A percentile compares a stretch with the other conserved stretches of the same genome.
Conservation (phyloP, 2,888 invertebrate genomes). For the Philaethria dido region DNA sequence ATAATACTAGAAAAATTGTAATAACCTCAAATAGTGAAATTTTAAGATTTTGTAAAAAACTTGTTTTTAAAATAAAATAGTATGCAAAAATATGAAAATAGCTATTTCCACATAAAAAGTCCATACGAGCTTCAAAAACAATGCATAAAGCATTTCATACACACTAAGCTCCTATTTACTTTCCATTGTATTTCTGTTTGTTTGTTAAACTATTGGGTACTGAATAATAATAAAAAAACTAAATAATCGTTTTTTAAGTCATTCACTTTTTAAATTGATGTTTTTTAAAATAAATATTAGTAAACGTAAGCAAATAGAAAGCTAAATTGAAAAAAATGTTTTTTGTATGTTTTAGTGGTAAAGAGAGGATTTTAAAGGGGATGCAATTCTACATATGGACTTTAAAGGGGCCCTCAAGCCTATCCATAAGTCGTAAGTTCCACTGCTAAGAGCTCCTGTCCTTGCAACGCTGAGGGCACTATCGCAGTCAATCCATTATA, state of each 20-base stretch:
- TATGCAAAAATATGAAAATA: not conserved
- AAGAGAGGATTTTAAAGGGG: too few species aligned
- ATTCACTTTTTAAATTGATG: not conserved
- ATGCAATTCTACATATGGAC: too few species aligned
- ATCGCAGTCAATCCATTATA: too few species aligned
- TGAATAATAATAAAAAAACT: not conserved
- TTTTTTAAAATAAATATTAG: not conserved
- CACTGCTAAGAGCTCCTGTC: too few species aligned
- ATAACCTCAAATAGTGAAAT: not conserved
- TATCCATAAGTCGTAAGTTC: too few species aligned
- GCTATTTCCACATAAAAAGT: constrained; percentile 16
- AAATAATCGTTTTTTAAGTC: constrained; percentile 1
- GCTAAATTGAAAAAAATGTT: not conserved
- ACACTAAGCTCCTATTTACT: constrained; percentile 23
- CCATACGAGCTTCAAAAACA: constrained; percentile 20
- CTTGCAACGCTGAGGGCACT: too few species aligned
- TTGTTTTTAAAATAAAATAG: not conserved
- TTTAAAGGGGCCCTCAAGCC: too few species aligned
- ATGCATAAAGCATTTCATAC: constrained; percentile 16
- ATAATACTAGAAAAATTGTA: too few species aligned
- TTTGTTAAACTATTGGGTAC: constrained; percentile 1
- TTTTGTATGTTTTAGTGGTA: not conserved
- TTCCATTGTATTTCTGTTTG: constrained; percentile 16
- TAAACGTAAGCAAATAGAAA: not conserved
- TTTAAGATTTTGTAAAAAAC: not conserved